Conservation (phyloP, 2,888 invertebrate species). For the Idaea aversata region DNA sequence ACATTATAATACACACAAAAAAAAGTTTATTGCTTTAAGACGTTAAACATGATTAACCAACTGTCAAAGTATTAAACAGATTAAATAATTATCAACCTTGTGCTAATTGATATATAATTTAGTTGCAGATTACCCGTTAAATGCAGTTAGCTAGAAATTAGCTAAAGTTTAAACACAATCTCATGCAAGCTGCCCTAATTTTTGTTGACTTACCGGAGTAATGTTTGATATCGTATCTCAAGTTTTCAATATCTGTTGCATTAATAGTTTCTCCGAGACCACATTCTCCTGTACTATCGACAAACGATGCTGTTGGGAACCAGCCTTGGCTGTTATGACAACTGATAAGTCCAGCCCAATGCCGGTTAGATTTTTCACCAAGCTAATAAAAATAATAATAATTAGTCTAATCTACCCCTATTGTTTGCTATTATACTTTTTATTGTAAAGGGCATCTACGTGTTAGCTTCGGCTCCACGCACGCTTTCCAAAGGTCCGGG, state of each 20-base stretch:
- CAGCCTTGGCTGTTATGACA: conserved; percentile 84
- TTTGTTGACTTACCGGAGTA: conserved; percentile 64
- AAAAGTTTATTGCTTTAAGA: too few species aligned
- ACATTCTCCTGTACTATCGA: conserved; percentile 80
- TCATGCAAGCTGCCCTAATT: not conserved
- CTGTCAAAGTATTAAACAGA: too few species aligned
- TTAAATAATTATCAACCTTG: too few species aligned
- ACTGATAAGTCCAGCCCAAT: conserved; percentile 85
- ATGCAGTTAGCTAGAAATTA: not conserved
- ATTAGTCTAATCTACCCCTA: not conserved
- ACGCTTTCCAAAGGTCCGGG: too few species aligned
- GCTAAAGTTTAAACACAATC: conserved; percentile 3
- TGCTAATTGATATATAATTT: too few species aligned
- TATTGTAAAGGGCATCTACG: too few species aligned
- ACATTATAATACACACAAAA: conserved; percentile 8
- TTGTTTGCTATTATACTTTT: not conserved
- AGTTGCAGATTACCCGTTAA: too few species aligned
- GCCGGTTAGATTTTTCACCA: conserved; percentile 35
- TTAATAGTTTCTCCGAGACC: conserved; percentile 64
- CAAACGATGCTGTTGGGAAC: conserved; percentile 86
- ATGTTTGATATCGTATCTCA: conserved; percentile 73
- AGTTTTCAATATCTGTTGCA: conserved; percentile 77
- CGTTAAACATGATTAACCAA: too few species aligned
- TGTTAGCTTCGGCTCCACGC: too few species aligned
- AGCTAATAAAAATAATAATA: conserved; percentile 31